These are phyloP conservation scores for Macaca fascicularis DNA, from an alignment of 2,113 vertebrate genomes.

Conservation along the genomic window T2T-MFA8v1.1 NC_088377.1:47699501-47700000, in stretches of 20 bases:
- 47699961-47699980: background rate
- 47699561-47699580: background rate
- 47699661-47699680: background rate
- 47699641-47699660: background rate
- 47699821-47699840: background rate
- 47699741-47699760: constrained; percentile 51
- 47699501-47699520: background rate
- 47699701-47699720: constrained; percentile 43
- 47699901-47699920: background rate
- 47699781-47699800: constrained; percentile 59
- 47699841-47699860: background rate
- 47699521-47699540: background rate
- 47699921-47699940: background rate
- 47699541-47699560: background rate
- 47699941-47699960: background rate
- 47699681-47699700: background rate
- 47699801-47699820: constrained; percentile 19
- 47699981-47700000: background rate
- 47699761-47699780: constrained; percentile 73
- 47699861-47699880: constrained; percentile 25
- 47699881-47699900: background rate
- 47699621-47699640: background rate
- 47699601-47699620: background rate
- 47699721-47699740: constrained; percentile 63
- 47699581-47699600: background rate